Conservation (phyloP, 2,113 vertebrate species). For the Cololabis saira region DNA sequence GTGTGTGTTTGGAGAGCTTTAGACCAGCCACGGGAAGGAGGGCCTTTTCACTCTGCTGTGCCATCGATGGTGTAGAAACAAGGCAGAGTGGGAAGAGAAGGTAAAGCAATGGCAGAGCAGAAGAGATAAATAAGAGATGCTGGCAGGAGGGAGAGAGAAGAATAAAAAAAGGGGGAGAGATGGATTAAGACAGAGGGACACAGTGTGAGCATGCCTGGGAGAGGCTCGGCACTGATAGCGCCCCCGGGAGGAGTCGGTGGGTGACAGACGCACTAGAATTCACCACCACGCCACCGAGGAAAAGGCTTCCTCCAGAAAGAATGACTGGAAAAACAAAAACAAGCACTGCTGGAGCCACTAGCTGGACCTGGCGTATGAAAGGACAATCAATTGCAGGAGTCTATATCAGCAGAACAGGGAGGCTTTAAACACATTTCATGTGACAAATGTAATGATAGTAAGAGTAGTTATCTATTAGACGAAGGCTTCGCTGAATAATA, state of each 20-base stretch:
- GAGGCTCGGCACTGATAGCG: slow-evolving; percentile 62
- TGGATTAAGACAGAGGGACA: slow-evolving; percentile 51
- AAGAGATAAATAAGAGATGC: slow-evolving; percentile 47
- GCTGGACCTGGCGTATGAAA: slow-evolving; percentile 21
- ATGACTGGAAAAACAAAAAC: slow-evolving; percentile 51
- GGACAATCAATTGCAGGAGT: not conserved
- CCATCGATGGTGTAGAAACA: slow-evolving; percentile 38
- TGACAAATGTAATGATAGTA: not conserved
- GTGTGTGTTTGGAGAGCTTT: slow-evolving; percentile 26
- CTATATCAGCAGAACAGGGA: not conserved
- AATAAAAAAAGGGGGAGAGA: not conserved
- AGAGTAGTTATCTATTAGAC: not conserved
- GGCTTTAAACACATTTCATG: not conserved
- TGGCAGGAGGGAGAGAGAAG: slow-evolving; percentile 18
- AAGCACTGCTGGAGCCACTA: slow-evolving; percentile 3
- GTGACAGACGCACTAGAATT: slow-evolving; percentile 65
- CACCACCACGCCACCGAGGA: slow-evolving; percentile 47
- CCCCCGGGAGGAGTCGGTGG: slow-evolving; percentile 62
- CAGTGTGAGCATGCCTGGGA: slow-evolving; percentile 62
- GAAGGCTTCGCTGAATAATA: not conserved
- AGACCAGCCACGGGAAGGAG: slow-evolving; percentile 24
- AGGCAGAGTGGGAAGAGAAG: slow-evolving; percentile 16
- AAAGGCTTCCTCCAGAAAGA: slow-evolving; percentile 61
- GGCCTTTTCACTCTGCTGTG: slow-evolving; percentile 47
- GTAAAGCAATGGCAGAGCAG: slow-evolving; percentile 13